Base-by-base conservation (phyloP, 2,888 invertebrate genomes). In the Altica lythri region DNA sequence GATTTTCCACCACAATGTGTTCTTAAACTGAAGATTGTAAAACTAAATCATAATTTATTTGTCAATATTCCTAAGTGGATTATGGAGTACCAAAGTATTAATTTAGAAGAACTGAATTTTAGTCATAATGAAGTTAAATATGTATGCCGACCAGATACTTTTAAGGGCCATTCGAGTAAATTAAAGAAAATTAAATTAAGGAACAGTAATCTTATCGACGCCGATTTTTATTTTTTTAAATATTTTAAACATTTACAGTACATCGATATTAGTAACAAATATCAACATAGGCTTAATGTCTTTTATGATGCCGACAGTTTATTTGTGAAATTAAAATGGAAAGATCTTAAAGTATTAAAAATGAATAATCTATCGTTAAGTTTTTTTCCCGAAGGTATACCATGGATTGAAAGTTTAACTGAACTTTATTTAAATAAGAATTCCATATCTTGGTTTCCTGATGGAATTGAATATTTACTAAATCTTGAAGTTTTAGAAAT, bases 191-290 rank as follows among this genome's bases (percentile, higher is more conserved):
- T 68, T 1, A 55, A 59, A 40, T 35, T 68, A 25, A 51, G 17
- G 45, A 66, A 63, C 53, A 53, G 60, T 37, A 56, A 59, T 14
- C 40, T 69, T 19, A 44, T 62, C 12, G 60, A 65, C 40, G 13
- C 13, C 1, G 68, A 69, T 46, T 59, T 57, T 17, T 18, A 27
- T 14, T 65, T 68, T 42, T 52, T 69, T 10, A 66, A 63, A 44
- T 54, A 55, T 16, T 63, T 65, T 32, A 52, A 49, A 17, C 52
- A 32, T 17, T 35, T 69, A 4, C 48, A 63, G 35, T 61, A 62
- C 32, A 46, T 69, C 16, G 66, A 69, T 59, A 58, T 69, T n/a
- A 64, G 69, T 38, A 69, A 68, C 32, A 47, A 56, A 35, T 16
- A 43, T 40, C 4, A 19, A 4, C 42, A 17, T 12, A 29, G 25